Percentiles rank a stretch among this genome's conserved stretches.
Conservation (phyloP, 2,797 vertebrate species). For the Sitta carolinensis region DNA sequence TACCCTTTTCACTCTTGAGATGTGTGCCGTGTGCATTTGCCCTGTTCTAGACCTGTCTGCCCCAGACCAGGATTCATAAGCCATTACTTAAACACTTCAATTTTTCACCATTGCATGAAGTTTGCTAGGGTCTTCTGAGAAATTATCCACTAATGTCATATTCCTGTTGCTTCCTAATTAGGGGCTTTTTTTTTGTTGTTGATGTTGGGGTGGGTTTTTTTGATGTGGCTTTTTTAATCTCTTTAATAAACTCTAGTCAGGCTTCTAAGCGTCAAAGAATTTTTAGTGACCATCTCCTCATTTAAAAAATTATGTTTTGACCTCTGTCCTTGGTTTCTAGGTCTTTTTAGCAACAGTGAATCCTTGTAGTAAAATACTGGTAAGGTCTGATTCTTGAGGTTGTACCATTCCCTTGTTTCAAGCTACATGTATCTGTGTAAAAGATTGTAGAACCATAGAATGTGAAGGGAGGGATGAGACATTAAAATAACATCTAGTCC, state of each 20-base stretch:
- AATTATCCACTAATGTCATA: background rate
- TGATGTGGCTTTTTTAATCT: rapidly evolving
- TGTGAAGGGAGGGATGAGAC: rapidly evolving
- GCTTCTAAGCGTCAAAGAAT: background rate
- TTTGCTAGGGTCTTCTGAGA: background rate
- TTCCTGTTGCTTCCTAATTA: background rate
- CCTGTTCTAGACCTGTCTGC: background rate
- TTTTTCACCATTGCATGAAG: background rate
- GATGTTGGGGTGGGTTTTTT: rapidly evolving
- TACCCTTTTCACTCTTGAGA: background rate
- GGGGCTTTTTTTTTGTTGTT: rapidly evolving
- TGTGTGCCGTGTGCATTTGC: background rate
- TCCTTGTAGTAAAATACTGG: background rate
- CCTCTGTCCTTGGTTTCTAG: rapidly evolving
- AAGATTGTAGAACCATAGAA: background rate
- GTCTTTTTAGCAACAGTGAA: background rate
- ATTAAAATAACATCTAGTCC: background rate
- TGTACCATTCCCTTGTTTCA: background rate
- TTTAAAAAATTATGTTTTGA: background rate
- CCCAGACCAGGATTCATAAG: rapidly evolving
- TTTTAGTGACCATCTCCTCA: background rate
- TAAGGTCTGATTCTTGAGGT: background rate
- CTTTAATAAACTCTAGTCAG: background rate
- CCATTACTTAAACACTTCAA: background rate
- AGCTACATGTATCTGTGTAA: background rate